Percentiles rank a stretch among this genome's conserved stretches.
These are phyloP conservation scores for Polymixis flavicincta DNA, from an alignment of 2,888 invertebrate species.

Conservation along the genomic window DNA sequence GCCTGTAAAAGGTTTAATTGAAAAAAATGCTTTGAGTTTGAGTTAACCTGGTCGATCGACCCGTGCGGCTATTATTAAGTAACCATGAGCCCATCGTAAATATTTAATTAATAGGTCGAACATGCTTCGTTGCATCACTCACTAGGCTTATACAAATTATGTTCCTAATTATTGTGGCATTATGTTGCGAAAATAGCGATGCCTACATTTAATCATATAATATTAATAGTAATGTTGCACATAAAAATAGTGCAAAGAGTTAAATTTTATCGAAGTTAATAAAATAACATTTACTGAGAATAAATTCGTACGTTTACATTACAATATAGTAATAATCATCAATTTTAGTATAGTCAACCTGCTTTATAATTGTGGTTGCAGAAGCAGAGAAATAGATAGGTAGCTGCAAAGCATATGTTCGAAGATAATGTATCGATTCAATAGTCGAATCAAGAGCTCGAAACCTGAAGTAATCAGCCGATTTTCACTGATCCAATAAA, in stretches of 20 bases:
- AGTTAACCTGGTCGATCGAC: too few relatives aligned
- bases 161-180: background rate
- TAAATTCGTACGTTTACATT: background rate
- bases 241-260: too few relatives aligned
- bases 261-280: background rate
- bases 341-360: slow-evolving; percentile 7
- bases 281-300: background rate
- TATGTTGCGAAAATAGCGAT: slow-evolving; percentile 5
- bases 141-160: background rate
- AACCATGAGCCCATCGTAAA: background rate
- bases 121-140: background rate
- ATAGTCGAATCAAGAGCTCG: slow-evolving; percentile 11
- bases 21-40: too few relatives aligned
- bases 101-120: background rate
- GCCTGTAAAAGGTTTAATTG: too few relatives aligned
- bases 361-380: slow-evolving; percentile 28
- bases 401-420: background rate
- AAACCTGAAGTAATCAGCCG: slow-evolving; percentile 13
- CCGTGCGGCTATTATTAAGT: too few relatives aligned
- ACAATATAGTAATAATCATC: background rate
- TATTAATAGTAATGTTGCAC: background rate
- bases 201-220: background rate
- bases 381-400: background rate
- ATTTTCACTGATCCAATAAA: slow-evolving; percentile 33
- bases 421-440: background rate